Evolutionary conservation across 1,140 invertebrate genomes (phyloP).

Genomic region (Lycorma delicatula): DNA sequence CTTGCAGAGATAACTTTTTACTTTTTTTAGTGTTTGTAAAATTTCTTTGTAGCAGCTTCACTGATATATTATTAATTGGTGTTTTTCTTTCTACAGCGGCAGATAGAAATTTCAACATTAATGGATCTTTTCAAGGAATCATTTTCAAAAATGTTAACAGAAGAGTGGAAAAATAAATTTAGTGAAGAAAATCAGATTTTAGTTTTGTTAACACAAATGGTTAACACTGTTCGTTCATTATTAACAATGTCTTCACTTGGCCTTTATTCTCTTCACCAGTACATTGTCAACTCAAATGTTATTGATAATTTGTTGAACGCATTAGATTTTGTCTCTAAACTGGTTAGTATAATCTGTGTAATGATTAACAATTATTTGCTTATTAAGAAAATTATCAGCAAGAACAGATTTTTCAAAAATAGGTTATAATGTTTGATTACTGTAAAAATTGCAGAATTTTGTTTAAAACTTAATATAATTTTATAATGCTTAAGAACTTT

Average conservation of each 20-base stretch:
- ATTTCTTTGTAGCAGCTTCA: no score
- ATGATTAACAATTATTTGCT: no score
- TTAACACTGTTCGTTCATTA: neutral
- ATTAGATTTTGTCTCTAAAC: neutral
- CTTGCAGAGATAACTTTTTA: no score
- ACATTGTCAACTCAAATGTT: neutral
- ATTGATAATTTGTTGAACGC: neutral
- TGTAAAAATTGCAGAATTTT: no score
- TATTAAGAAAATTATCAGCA: no score
- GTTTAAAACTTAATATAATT: no score
- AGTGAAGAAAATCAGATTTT: neutral
- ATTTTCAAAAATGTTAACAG: neutral
- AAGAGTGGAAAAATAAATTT: neutral
- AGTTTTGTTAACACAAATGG: neutral
- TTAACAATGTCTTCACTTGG: neutral
- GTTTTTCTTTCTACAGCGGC: slow-evolving; percentile 39
- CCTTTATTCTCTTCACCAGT: neutral
- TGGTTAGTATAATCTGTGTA: no score
- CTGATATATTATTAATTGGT: no score
- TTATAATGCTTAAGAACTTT: no score
- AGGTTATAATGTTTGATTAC: no score
- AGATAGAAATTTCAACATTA: slow-evolving; percentile 48
- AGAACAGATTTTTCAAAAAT: no score
- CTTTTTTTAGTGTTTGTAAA: no score
- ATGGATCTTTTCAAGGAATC: slow-evolving; percentile 30